phyloP scores from a whole-genome alignment of 1,140 invertebrate genomes.

The Drosophila orena region DNA sequence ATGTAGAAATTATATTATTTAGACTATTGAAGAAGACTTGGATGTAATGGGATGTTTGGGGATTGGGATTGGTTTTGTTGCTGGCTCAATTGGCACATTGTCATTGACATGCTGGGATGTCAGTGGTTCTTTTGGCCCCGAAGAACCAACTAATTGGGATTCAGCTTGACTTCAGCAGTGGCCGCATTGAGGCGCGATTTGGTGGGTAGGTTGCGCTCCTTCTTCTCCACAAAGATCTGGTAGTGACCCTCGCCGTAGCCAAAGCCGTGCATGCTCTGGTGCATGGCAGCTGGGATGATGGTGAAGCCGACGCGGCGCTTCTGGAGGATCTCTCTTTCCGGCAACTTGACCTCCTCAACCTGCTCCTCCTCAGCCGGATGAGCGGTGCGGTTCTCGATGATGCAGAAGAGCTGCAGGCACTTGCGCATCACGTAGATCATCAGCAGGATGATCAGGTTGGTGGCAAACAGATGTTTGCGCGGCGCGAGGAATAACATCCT shows the following conservation, averaged over 20 bases:
- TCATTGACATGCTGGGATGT: conserved; percentile 31
- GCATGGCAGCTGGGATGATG: conserved; percentile 68
- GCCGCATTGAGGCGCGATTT: conserved; percentile 75
- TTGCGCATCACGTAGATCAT: conserved; percentile 75
- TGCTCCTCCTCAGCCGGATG: conserved; percentile 33
- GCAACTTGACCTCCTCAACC: conserved; percentile 11
- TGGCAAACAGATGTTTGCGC: conserved; percentile 76
- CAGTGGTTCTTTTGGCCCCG: conserved; percentile 3
- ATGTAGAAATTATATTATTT: conserved; percentile 58
- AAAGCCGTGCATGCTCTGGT: conserved; percentile 77
- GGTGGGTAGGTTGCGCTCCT: conserved; percentile 75
- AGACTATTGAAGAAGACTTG: conserved; percentile 47
- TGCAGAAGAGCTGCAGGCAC: conserved; percentile 74
- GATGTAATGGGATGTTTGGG: not conserved
- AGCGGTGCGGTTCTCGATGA: conserved; percentile 67
- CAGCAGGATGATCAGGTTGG: conserved; percentile 70
- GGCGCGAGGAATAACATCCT: conserved; percentile 75
- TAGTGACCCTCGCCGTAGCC: conserved; percentile 79
- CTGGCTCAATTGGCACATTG: conserved; percentile 63
- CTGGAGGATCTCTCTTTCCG: conserved; percentile 17
- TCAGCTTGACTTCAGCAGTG: conserved; percentile 79
- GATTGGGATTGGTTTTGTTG: not conserved
- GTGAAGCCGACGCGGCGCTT: conserved; percentile 56
- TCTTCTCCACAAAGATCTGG: conserved; percentile 80
- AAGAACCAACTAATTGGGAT: conserved; percentile 72